A percentile compares a stretch with the other conserved stretches of the same genome.
These are phyloP conservation scores for Pyrochroa serraticornis DNA, from an alignment of 2,888 invertebrate species.

Conservation along the genomic window DNA sequence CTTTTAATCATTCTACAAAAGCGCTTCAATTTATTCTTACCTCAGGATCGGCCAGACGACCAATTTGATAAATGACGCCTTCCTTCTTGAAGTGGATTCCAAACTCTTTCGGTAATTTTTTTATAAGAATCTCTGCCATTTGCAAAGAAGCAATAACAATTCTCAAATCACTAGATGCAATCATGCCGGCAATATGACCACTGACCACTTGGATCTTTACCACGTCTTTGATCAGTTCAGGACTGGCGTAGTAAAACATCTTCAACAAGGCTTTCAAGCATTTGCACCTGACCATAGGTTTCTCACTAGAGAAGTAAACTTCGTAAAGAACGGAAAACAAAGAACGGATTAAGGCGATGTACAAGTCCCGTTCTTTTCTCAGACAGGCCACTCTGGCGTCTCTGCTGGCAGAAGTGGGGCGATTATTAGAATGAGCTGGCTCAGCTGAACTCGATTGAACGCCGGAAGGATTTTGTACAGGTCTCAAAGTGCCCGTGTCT, in stretches of 20 bases:
- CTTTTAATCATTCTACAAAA: neutral
- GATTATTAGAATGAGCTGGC: slow-evolving; percentile 42
- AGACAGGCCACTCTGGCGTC: slow-evolving; percentile 75
- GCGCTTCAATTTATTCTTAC: slow-evolving; percentile 40
- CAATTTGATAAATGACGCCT: slow-evolving; percentile 92
- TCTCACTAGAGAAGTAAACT: slow-evolving; percentile 97
- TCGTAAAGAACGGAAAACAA: slow-evolving; percentile 95
- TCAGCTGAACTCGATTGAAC: slow-evolving; percentile 44
- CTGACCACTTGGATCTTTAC: slow-evolving; percentile 81
- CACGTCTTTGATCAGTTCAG: slow-evolving; percentile 81
- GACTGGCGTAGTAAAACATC: slow-evolving; percentile 94
- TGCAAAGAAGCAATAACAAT: slow-evolving; percentile 97
- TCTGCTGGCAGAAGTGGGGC: slow-evolving; percentile 53
- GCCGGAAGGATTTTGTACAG: slow-evolving; percentile 82
- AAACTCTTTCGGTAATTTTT: slow-evolving; percentile 94
- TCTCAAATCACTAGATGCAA: slow-evolving; percentile 94
- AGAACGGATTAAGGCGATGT: slow-evolving; percentile 71
- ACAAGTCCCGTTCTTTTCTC: slow-evolving; percentile 72
- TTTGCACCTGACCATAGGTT: slow-evolving; percentile 96
- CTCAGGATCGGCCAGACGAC: slow-evolving; percentile 73
- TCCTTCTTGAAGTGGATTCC: slow-evolving; percentile 94
- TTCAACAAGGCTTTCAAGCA: slow-evolving; percentile 93
- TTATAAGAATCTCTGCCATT: slow-evolving; percentile 96
- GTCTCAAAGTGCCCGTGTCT: slow-evolving; percentile 82
- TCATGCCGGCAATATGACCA: slow-evolving; percentile 97